Conservation (phyloP, 2,113 vertebrate species). For the Phylloscopus trochiloides region DNA sequence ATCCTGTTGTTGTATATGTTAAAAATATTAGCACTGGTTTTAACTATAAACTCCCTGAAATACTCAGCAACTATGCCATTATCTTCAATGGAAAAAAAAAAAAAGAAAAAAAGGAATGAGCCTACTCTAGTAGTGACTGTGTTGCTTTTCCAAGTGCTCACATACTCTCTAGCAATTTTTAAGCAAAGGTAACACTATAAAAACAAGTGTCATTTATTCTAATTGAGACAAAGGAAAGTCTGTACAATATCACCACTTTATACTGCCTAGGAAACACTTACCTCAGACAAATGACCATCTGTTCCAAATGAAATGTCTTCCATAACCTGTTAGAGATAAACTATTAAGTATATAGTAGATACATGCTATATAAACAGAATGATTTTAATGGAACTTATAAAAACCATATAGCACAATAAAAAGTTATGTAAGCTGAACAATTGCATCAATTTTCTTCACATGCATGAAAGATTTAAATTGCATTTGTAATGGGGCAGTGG, state of each 20-base stretch:
- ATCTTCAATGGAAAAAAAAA: background rate
- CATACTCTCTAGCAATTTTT: background rate
- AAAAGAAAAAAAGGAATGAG: background rate
- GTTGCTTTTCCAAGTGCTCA: conserved; percentile 1
- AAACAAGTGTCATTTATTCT: background rate
- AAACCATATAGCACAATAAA: background rate
- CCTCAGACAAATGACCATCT: conserved; percentile 42
- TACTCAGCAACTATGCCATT: background rate
- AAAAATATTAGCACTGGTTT: background rate
- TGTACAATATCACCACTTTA: background rate
- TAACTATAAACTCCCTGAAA: background rate
- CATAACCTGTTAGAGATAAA: conserved; percentile 37
- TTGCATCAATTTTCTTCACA: background rate
- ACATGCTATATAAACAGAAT: background rate
- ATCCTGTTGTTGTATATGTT: background rate
- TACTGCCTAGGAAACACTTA: conserved; percentile 36
- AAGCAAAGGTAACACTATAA: background rate
- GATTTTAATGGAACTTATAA: background rate
- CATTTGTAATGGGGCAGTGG: background rate
- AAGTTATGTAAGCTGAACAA: background rate
- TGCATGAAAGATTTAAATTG: background rate
- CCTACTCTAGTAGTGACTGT: background rate
- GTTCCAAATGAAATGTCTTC: conserved; percentile 20
- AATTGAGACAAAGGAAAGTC: conserved; percentile 17
- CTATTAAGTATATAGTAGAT: background rate